Evolutionary conservation across 2,797 vertebrate genomes (phyloP).

Genomic region (Pachyuromys duprasi): DNA sequence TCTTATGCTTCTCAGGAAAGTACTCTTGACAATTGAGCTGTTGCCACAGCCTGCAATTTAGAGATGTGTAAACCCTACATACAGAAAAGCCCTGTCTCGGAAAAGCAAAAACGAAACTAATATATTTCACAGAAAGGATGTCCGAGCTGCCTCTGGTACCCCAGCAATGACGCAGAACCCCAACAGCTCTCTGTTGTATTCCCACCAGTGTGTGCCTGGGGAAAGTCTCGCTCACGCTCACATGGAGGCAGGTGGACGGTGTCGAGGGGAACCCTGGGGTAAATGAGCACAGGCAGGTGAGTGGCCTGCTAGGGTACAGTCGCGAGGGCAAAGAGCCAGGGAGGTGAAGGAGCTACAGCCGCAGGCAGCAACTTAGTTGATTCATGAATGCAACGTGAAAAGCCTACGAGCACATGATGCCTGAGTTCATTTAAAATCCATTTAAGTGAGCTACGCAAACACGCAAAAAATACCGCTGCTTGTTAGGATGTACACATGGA

Average conservation of each 20-base stretch:
- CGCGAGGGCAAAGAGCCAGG: not conserved
- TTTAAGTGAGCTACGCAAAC: conserved; percentile 15
- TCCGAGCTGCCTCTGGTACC: not conserved
- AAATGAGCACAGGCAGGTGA: not conserved
- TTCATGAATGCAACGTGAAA: conserved; percentile 24
- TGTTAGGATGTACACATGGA: not conserved
- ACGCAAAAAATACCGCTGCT: not conserved
- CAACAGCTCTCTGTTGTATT: not conserved
- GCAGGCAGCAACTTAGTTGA: not conserved
- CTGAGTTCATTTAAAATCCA: too few species aligned
- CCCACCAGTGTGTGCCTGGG: not conserved
- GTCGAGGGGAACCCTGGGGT: not conserved
- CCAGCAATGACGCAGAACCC: not conserved
- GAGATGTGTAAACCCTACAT: too few species aligned
- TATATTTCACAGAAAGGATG: not conserved
- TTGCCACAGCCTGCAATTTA: not conserved
- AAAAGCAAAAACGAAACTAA: not conserved
- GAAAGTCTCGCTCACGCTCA: not conserved
- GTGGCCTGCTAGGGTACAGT: not conserved
- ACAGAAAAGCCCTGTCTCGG: too few species aligned
- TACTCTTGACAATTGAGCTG: not conserved
- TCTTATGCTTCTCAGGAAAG: not conserved
- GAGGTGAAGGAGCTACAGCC: not conserved
- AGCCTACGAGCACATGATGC: not conserved
- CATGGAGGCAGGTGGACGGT: not conserved